These are phyloP conservation scores for Crax fasciolata DNA, from an alignment of 2,797 vertebrate genomes.

Conservation along the genomic window DNA sequence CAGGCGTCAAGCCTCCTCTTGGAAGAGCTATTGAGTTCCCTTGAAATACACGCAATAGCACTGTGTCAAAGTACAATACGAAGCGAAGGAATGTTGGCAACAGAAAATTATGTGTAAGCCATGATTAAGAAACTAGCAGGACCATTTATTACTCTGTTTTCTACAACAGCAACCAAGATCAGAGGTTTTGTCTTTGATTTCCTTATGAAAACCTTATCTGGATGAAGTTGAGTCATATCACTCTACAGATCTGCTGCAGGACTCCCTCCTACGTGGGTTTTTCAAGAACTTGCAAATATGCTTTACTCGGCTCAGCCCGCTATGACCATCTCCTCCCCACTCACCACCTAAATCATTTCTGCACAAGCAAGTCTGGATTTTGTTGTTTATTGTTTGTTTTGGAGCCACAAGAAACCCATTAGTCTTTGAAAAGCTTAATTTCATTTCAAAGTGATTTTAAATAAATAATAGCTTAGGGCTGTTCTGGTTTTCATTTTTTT, in stretches of 20 bases:
- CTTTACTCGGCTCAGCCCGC: background rate
- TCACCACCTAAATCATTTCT: background rate
- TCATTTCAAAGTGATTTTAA: background rate
- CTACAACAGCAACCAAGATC: constrained; percentile 11
- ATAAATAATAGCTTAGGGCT: background rate
- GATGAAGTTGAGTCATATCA: constrained; percentile 6
- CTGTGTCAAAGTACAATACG: constrained; percentile 17
- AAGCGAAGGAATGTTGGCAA: constrained; percentile 2
- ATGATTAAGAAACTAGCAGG: constrained; percentile 22
- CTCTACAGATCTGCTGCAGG: background rate
- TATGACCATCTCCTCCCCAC: background rate
- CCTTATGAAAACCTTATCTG: constrained; percentile 3
- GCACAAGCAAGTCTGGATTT: background rate
- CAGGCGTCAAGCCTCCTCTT: background rate
- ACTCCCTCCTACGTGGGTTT: background rate
- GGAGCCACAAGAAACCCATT: background rate
- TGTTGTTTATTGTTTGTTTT: background rate
- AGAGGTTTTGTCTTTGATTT: constrained; percentile 41
- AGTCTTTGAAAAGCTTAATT: constrained; percentile 31
- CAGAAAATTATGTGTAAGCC: background rate
- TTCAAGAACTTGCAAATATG: constrained; percentile 24
- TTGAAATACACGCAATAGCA: fast-evolving
- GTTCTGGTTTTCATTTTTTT: background rate
- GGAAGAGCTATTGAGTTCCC: background rate
- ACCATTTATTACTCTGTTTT: constrained; percentile 30